Percentiles rank a stretch among this genome's conserved stretches.
Conservation (phyloP, 1,140 invertebrate species). For the Drosophila hydei region DNA sequence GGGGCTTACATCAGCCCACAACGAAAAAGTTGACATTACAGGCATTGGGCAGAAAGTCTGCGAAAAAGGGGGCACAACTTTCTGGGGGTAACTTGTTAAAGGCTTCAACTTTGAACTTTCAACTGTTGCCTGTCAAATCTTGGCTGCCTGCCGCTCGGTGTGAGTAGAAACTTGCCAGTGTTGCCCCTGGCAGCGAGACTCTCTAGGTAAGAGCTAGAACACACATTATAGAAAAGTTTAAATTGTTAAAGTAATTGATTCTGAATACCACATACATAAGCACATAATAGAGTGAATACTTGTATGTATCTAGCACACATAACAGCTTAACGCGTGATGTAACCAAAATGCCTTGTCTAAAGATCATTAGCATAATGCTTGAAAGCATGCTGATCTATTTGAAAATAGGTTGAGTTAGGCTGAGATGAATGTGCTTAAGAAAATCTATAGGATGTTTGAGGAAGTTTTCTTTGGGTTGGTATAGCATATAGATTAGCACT, state of each 20-base stretch:
- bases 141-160: conserved; percentile 10
- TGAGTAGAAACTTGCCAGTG: conserved; percentile 2
- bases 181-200: background rate
- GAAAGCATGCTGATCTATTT: background rate
- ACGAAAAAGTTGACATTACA: conserved; percentile 50
- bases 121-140: conserved; percentile 38
- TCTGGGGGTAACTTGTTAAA: conserved; percentile 33
- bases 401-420: background rate
- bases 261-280: background rate
- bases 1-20: conserved; percentile 18
- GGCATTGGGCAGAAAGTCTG: conserved; percentile 7
- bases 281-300: background rate
- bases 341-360: background rate
- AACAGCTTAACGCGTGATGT: background rate
- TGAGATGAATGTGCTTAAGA: background rate
- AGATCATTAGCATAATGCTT: background rate
- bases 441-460: background rate
- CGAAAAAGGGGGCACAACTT: background rate
- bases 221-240: conserved; percentile 19
- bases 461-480: background rate
- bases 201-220: conserved; percentile 13
- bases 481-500: too few relatives aligned
- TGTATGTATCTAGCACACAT: background rate
- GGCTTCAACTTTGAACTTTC: conserved; percentile 44
- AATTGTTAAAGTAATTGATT: conserved; percentile 22